Evolutionary conservation across 2,113 vertebrate genomes (phyloP).

Genomic region (Calonectris borealis): DNA sequence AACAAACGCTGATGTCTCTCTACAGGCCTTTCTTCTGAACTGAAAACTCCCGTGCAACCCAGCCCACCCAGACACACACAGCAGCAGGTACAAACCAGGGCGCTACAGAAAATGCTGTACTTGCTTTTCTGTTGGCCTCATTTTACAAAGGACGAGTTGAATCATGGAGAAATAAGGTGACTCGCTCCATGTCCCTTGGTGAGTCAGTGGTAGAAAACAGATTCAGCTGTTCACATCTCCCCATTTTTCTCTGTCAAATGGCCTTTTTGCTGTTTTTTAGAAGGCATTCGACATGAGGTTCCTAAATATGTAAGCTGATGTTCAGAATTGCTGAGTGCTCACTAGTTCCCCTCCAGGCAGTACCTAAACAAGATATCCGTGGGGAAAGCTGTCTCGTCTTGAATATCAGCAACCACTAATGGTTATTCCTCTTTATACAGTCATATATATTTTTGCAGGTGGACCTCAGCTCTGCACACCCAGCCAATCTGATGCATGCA

Average conservation of each 20-base stretch:
- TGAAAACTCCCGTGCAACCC: background rate
- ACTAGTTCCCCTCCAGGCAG: background rate
- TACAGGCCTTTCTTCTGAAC: background rate
- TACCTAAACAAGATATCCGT: background rate
- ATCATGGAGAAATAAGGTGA: background rate
- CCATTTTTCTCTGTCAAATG: constrained; percentile 2
- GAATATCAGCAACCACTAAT: background rate
- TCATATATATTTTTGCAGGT: background rate
- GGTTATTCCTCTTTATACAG: background rate
- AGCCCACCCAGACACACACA: background rate
- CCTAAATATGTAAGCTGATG: constrained; percentile 1
- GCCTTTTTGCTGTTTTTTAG: background rate
- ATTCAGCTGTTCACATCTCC: background rate
- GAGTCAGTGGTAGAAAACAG: constrained; percentile 29
- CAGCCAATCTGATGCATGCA: background rate
- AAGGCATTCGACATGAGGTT: background rate
- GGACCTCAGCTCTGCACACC: background rate
- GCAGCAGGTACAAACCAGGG: background rate
- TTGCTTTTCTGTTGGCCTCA: constrained; percentile 11
- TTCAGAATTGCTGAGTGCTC: constrained; percentile 43
- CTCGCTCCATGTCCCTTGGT: background rate
- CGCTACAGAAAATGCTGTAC: background rate
- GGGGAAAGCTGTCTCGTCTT: background rate
- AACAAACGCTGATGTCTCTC: background rate
- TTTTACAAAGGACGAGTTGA: background rate